These are phyloP conservation scores for Acanthopagrus latus DNA, from an alignment of 2,797 vertebrate genomes.

Conservation along the genomic window DNA sequence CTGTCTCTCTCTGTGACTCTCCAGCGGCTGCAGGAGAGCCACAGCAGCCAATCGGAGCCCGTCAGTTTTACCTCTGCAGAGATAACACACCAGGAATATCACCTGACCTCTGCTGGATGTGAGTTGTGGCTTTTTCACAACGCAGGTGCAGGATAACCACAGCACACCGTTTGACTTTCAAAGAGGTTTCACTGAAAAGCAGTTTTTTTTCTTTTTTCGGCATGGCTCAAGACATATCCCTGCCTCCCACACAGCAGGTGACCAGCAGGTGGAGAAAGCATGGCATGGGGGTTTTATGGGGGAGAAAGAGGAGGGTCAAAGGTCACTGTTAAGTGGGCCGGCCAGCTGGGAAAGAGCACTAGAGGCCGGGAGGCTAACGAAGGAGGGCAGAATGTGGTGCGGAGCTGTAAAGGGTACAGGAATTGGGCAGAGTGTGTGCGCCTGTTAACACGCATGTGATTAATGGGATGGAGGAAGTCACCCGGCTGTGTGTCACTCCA, in stretches of 20 bases:
- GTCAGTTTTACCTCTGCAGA: slow-evolving; percentile 60
- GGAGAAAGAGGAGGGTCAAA: slow-evolving; percentile 47
- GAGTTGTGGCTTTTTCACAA: slow-evolving; percentile 33
- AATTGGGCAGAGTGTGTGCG: slow-evolving; percentile 55
- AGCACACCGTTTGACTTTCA: slow-evolving; percentile 11
- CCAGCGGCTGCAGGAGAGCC: slow-evolving; percentile 41
- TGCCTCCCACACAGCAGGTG: slow-evolving; percentile 49
- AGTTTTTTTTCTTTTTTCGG: background rate
- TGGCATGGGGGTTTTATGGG: slow-evolving; percentile 16
- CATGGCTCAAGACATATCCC: background rate
- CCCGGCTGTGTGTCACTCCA: slow-evolving; percentile 69
- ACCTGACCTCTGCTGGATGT: slow-evolving; percentile 54
- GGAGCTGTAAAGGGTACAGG: slow-evolving; percentile 68
- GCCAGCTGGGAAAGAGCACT: slow-evolving; percentile 43
- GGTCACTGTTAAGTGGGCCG: slow-evolving; percentile 55
- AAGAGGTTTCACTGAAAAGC: slow-evolving; percentile 22
- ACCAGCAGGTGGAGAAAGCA: slow-evolving; percentile 55
- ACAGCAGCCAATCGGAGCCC: slow-evolving; percentile 49
- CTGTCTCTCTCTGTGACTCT: background rate
- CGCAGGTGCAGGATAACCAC: slow-evolving; percentile 12
- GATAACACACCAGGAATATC: slow-evolving; percentile 60
- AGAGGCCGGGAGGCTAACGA: slow-evolving; percentile 52
- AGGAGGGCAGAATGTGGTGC: slow-evolving; percentile 63
- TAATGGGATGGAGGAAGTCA: slow-evolving; percentile 78
- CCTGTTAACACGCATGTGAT: slow-evolving; percentile 74